phyloP scores from a whole-genome alignment of 2,888 invertebrate species.

The Trissonchulus latispiculum region DNA sequence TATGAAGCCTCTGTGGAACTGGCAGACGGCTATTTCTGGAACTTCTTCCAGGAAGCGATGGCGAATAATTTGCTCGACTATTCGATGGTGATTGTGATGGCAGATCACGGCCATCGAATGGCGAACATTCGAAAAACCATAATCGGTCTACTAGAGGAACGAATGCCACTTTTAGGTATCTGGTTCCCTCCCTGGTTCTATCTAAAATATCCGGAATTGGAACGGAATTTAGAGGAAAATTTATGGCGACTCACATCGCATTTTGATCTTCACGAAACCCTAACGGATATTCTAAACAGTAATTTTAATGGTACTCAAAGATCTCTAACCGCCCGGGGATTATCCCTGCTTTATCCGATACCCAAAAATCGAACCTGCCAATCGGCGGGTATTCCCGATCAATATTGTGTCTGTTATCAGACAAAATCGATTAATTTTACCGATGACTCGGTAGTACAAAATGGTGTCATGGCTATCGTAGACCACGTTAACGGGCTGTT shows the following conservation, averaged over 20 bases:
- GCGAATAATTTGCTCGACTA: background rate
- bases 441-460: too few relatives aligned
- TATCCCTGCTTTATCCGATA: slow-evolving; percentile 4
- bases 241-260: background rate
- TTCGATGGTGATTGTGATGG: background rate
- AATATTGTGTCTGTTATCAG: slow-evolving; percentile 15
- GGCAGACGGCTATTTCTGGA: background rate
- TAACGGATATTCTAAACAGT: background rate
- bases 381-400: slow-evolving; percentile 11
- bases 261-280: slow-evolving; percentile 16
- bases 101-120: background rate
- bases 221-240: slow-evolving; percentile 1
- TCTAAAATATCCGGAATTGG: slow-evolving; percentile 4
- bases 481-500: too few relatives aligned
- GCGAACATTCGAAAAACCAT: background rate
- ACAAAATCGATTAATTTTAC: too few relatives aligned
- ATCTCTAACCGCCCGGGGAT: background rate
- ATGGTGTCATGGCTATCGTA: too few relatives aligned
- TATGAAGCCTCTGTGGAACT: background rate
- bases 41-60: background rate
- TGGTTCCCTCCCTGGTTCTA: slow-evolving; percentile 18
- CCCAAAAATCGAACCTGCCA: slow-evolving; percentile 11
- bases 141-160: slow-evolving; percentile 16
- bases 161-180: slow-evolving; percentile 1
- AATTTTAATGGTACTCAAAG: slow-evolving; percentile 2